These are phyloP conservation scores for Ailuropoda melanoleuca DNA, from an alignment of 2,113 vertebrate species.

Conservation along the genomic window DNA sequence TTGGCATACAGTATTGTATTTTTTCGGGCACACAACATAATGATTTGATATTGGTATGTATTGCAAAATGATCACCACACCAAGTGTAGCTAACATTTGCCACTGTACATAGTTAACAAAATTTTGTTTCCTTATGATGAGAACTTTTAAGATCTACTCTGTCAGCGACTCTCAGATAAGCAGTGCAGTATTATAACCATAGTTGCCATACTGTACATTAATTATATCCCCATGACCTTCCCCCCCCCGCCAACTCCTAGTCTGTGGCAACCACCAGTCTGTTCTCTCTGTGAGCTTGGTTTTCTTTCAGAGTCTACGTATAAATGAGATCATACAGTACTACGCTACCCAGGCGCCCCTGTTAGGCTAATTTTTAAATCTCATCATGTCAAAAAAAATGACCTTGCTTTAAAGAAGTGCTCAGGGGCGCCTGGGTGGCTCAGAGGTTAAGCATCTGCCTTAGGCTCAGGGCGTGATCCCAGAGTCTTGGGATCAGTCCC, in stretches of 20 bases:
- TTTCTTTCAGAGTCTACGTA: not conserved
- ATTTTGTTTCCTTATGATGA: not conserved
- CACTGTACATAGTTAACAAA: not conserved
- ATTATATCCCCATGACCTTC: not conserved
- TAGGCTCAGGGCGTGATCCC: too few species aligned
- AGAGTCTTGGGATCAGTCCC: too few species aligned
- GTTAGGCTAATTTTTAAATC: not conserved
- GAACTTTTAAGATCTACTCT: not conserved
- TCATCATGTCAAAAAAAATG: not conserved
- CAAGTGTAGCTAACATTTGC: not conserved
- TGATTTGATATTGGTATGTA: not conserved
- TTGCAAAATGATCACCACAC: not conserved
- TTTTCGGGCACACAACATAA: not conserved
- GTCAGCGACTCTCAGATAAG: not conserved
- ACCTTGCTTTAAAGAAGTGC: not conserved
- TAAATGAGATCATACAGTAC: not conserved
- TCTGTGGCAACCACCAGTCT: not conserved
- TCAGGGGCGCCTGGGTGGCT: too few species aligned
- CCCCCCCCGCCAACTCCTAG: too few species aligned
- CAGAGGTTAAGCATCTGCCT: too few species aligned
- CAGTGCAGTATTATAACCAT: not conserved
- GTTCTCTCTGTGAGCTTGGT: not conserved
- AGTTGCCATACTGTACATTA: not conserved
- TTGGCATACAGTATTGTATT: not conserved
- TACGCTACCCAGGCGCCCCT: too few species aligned